Evolutionary conservation across 2,113 vertebrate genomes (phyloP).

Genomic region (Plectropomus leopardus): DNA sequence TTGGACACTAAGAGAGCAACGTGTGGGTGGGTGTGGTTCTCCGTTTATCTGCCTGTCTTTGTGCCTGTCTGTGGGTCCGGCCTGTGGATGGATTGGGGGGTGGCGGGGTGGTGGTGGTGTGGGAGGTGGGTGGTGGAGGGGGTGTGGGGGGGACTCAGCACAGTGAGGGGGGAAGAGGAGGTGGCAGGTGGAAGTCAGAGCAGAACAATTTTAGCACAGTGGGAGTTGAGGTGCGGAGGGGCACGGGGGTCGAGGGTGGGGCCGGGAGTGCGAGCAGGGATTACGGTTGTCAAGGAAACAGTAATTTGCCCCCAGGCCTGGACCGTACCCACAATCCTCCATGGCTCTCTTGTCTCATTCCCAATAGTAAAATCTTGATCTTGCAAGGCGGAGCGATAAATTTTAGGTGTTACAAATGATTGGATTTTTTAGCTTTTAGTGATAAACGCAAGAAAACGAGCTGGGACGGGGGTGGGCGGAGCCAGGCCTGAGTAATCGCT

Average conservation of each 20-base stretch:
- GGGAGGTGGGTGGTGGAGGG: constrained; percentile 2
- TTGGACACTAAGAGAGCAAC: constrained; percentile 52
- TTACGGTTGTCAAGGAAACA: constrained; percentile 75
- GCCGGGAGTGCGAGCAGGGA: constrained; percentile 34
- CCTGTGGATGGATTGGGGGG: constrained; percentile 47
- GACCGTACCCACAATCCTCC: constrained; percentile 68
- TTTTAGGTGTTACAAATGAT: constrained; percentile 6
- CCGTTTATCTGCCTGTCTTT: constrained; percentile 57
- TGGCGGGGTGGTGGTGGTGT: not conserved
- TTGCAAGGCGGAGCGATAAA: not conserved
- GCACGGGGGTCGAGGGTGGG: constrained; percentile 46
- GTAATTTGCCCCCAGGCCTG: constrained; percentile 69
- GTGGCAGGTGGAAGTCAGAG: constrained; percentile 79
- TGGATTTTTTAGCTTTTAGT: not conserved
- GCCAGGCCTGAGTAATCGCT: constrained; percentile 63
- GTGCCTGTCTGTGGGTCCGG: constrained; percentile 77
- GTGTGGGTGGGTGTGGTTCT: constrained; percentile 74
- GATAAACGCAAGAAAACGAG: constrained; percentile 15
- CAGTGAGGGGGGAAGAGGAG: constrained; percentile 37
- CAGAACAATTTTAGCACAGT: constrained; percentile 76
- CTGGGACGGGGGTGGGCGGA: constrained; percentile 20
- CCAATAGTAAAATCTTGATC: constrained; percentile 9
- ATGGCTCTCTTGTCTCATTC: constrained; percentile 31
- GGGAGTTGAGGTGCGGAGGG: constrained; percentile 61
- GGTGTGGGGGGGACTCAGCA: constrained; percentile 32